Conservation (phyloP, 2,113 vertebrate species). For the Sialia sialis region DNA sequence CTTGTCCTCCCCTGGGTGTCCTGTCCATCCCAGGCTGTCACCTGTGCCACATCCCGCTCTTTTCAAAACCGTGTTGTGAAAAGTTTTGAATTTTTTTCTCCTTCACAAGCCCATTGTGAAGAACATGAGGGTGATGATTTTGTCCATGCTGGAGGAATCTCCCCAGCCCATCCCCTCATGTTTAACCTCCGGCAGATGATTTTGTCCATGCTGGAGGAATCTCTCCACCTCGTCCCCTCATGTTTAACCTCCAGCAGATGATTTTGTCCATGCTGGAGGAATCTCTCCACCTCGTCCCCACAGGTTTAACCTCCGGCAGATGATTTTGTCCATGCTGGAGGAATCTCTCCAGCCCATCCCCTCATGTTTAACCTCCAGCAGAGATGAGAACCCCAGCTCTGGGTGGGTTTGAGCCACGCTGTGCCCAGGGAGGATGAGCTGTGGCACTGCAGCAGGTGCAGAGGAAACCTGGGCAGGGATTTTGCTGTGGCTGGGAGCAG, state of each 20-base stretch:
- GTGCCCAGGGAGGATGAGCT: background rate
- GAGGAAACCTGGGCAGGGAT: too few species aligned
- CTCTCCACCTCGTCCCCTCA: too few species aligned
- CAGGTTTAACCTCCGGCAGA: too few species aligned
- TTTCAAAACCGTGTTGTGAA: too few species aligned
- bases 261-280: too few species aligned
- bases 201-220: too few species aligned
- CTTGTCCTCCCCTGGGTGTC: background rate
- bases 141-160: rapidly evolving
- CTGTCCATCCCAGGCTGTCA: too few species aligned
- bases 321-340: rapidly evolving
- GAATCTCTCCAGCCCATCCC: background rate
- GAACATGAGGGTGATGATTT: rapidly evolving
- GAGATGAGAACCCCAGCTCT: background rate
- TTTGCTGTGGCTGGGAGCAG: rapidly evolving
- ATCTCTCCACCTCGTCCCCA: too few species aligned
- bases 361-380: too few species aligned
- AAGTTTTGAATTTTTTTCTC: too few species aligned
- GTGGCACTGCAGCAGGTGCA: background rate
- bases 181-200: too few species aligned
- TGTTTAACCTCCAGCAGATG: too few species aligned
- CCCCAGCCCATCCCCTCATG: background rate
- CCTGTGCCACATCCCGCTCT: background rate
- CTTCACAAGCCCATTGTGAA: background rate
- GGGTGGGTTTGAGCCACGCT: background rate